Percentiles rank a stretch among this genome's conserved stretches.
Conservation (phyloP, 2,797 vertebrate species). For the Coregonus sp. region DNA sequence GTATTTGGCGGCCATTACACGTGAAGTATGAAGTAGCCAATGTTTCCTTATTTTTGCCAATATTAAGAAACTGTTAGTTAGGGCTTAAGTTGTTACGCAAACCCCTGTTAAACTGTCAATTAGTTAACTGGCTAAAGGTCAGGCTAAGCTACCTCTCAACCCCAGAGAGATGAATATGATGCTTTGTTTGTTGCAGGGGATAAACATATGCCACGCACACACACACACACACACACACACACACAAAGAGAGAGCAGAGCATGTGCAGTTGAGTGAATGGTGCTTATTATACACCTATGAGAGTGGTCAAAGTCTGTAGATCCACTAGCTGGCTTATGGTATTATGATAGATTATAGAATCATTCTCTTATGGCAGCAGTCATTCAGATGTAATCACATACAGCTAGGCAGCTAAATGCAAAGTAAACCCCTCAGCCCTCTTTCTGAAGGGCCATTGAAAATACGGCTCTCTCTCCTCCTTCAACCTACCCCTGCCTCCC, state of each 20-base stretch:
- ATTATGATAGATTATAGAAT: constrained; percentile 97
- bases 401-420: constrained; percentile 59
- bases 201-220: constrained; percentile 77
- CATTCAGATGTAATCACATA: constrained; percentile 83
- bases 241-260: constrained; percentile 56
- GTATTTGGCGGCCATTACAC: too few species aligned
- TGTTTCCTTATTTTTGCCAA: constrained; percentile 43
- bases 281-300: constrained; percentile 89
- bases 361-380: constrained; percentile 89
- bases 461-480: constrained; percentile 48
- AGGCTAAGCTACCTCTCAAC: constrained; percentile 84
- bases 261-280: constrained; percentile 83
- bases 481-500: constrained; percentile 48
- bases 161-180: constrained; percentile 84
- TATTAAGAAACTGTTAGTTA: constrained; percentile 67
- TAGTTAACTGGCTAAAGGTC: constrained; percentile 85
- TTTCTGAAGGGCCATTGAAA: constrained; percentile 58
- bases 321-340: constrained; percentile 87
- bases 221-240: constrained; percentile 36
- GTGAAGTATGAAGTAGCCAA: constrained; percentile 6
- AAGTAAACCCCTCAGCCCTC: constrained; percentile 55
- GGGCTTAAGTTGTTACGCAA: constrained; percentile 69
- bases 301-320: constrained; percentile 92
- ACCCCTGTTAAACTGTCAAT: constrained; percentile 69
- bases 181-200: constrained; percentile 85